Evolutionary conservation across 1,140 invertebrate species (phyloP).

Genomic region (Atta texana): DNA sequence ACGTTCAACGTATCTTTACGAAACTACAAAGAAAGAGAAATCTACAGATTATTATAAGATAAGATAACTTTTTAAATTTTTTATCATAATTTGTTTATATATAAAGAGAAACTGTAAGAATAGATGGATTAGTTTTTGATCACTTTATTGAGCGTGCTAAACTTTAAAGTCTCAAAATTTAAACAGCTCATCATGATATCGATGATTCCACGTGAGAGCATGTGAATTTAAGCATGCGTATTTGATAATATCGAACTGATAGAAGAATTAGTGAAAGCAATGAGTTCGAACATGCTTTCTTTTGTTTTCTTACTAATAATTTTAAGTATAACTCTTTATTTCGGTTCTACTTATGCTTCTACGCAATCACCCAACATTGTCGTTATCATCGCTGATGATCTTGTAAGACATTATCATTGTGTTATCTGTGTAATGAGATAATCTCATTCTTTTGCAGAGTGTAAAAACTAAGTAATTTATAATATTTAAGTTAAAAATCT

Average conservation of each 20-base stretch:
- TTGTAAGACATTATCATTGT: constrained; percentile 83
- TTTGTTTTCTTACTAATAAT: not conserved
- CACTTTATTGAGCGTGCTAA: not conserved
- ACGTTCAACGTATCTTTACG: not conserved
- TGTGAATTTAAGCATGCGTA: not conserved
- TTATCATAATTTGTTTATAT: not conserved
- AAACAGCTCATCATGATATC: not conserved
- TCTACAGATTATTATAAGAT: not conserved
- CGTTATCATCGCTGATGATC: constrained; percentile 88
- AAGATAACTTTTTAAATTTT: not conserved
- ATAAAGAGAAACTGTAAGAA: not conserved
- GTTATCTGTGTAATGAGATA: not conserved
- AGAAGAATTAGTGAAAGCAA: not conserved
- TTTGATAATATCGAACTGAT: not conserved
- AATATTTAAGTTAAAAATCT: not conserved
- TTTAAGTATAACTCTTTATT: constrained; percentile 1
- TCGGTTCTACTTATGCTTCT: not conserved
- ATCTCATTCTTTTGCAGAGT: not conserved
- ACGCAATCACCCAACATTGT: constrained; percentile 85
- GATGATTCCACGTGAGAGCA: not conserved
- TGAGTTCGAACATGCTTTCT: not conserved
- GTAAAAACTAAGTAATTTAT: not conserved
- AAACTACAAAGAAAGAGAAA: not conserved
- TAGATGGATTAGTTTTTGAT: not conserved
- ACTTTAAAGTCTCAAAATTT: not conserved